Evolutionary conservation across 2,113 vertebrate genomes (phyloP).

Genomic region (Hirundichthys speculiger): DNA sequence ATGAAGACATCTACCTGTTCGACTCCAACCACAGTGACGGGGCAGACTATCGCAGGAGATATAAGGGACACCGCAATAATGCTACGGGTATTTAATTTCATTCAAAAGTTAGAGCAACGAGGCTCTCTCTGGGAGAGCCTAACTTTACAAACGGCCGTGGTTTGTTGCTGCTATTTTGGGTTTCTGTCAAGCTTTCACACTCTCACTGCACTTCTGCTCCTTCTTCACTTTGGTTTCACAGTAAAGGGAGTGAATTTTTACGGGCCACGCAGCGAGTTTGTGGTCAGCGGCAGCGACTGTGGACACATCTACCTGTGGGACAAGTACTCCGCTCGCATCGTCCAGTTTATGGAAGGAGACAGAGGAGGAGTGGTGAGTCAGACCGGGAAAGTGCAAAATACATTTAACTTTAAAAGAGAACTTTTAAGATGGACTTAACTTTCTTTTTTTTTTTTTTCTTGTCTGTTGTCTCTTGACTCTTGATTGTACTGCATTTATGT

Average conservation of each 20-base stretch:
- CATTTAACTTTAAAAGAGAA: neutral
- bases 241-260: constrained; percentile 96
- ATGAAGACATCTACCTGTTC: constrained; percentile 97
- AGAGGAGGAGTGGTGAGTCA: constrained; percentile 92
- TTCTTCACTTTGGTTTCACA: constrained; percentile 52
- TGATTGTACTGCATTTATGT: too few relatives aligned
- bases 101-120: neutral
- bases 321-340: constrained; percentile 91
- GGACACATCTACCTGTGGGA: constrained; percentile 97
- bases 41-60: constrained; percentile 88
- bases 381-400: neutral
- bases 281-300: constrained; percentile 94
- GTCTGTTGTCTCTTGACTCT: too few relatives aligned
- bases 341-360: constrained; percentile 97
- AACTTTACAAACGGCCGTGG: neutral
- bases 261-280: constrained; percentile 90
- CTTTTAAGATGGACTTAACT: neutral
- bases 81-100: constrained; percentile 84
- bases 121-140: neutral
- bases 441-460: too few relatives aligned
- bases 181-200: neutral
- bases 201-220: neutral
- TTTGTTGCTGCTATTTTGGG: neutral
- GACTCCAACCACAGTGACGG: constrained; percentile 93
- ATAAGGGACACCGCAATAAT: constrained; percentile 95